These are phyloP conservation scores for Thaleichthys pacificus DNA, from an alignment of 2,797 vertebrate genomes.

Conservation along the genomic window DNA sequence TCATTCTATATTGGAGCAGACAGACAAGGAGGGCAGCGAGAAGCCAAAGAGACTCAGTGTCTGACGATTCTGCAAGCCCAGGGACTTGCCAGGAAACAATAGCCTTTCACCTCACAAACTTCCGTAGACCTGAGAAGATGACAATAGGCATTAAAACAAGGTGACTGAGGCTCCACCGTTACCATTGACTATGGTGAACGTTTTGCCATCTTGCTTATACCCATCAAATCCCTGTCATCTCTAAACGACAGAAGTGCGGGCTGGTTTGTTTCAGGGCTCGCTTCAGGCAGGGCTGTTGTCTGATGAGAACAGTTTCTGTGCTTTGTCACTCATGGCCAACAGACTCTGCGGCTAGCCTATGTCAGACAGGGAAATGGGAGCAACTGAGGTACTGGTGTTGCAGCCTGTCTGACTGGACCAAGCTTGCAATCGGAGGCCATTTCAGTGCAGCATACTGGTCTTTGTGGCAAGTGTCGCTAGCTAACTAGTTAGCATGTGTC, in stretches of 20 bases:
- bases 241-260: too few relatives aligned
- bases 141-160: too few relatives aligned
- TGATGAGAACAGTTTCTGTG: too few relatives aligned
- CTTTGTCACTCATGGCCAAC: too few relatives aligned
- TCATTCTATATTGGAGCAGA: neutral
- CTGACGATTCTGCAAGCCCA: neutral
- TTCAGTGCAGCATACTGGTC: neutral
- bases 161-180: too few relatives aligned
- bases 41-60: neutral
- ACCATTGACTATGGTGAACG: too few relatives aligned
- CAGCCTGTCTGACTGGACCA: neutral
- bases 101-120: neutral
- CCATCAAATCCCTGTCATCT: neutral
- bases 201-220: neutral
- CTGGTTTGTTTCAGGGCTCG: too few relatives aligned
- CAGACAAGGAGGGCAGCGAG: neutral
- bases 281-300: too few relatives aligned
- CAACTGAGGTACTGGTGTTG: neutral
- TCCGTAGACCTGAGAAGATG: too few relatives aligned
- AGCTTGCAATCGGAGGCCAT: neutral
- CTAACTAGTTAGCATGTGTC: slow-evolving; percentile 1
- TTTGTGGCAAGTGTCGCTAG: neutral
- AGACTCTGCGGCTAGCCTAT: neutral
- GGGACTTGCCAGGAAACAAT: neutral
- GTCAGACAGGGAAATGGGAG: neutral